These are phyloP conservation scores for Drosophila fulvimacula DNA, from an alignment of 2,888 invertebrate species.

Conservation along the genomic window DNA sequence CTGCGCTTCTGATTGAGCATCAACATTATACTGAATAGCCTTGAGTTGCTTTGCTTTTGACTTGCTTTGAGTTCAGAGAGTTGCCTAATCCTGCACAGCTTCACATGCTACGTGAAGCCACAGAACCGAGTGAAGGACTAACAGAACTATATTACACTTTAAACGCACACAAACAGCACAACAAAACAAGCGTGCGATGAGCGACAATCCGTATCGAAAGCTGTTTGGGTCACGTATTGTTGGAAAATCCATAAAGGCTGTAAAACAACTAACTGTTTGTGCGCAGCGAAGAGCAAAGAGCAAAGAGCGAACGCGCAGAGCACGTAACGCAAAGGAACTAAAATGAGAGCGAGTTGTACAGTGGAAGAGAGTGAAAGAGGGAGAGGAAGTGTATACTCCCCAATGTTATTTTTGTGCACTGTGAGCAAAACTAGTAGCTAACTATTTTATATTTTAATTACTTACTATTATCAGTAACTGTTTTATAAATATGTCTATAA, in stretches of 20 bases:
- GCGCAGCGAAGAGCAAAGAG: conserved; percentile 46
- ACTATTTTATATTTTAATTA: neutral
- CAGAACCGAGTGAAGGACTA: conserved; percentile 18
- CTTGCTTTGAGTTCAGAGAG: conserved; percentile 11
- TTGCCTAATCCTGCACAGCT: conserved; percentile 38
- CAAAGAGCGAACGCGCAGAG: conserved; percentile 42
- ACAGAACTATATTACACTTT: conserved; percentile 23
- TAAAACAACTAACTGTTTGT: conserved; percentile 21
- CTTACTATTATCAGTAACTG: neutral
- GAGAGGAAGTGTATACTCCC: neutral
- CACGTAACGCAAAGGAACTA: conserved; percentile 2
- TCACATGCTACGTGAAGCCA: conserved; percentile 47
- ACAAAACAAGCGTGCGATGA: conserved; percentile 21
- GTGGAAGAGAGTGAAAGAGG: neutral
- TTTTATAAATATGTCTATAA: neutral
- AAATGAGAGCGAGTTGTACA: neutral
- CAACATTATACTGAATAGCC: conserved; percentile 49
- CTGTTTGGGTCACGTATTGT: conserved; percentile 71
- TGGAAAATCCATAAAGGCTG: conserved; percentile 71
- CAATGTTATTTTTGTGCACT: conserved; percentile 20
- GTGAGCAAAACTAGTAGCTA: conserved; percentile 6
- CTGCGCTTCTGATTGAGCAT: conserved; percentile 71
- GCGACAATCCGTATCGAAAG: conserved; percentile 28
- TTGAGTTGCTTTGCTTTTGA: conserved; percentile 25
- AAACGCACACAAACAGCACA: conserved; percentile 13